Conservation (phyloP, 2,797 vertebrate genomes). For the Coregonus sp. region DNA sequence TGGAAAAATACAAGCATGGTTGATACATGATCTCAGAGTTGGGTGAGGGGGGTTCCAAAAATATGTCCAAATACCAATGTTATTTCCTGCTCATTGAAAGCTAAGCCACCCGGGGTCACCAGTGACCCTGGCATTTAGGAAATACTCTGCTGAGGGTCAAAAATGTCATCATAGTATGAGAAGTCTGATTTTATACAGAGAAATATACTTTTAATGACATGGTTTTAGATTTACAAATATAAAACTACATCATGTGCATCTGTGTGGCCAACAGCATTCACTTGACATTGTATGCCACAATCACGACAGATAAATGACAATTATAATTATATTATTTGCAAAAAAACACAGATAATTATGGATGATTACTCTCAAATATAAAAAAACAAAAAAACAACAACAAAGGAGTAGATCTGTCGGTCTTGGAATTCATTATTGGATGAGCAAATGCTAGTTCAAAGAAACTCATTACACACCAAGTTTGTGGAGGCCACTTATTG, state of each 20-base stretch:
- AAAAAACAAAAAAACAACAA: slow-evolving; percentile 30
- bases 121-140: not conserved
- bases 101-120: not conserved
- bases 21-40: slow-evolving; percentile 3
- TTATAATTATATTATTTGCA: slow-evolving; percentile 29
- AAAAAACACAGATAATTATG: slow-evolving; percentile 16
- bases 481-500: slow-evolving; percentile 3
- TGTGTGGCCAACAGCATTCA: slow-evolving; percentile 30
- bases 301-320: not conserved
- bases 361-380: slow-evolving; percentile 41
- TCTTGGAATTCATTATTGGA: slow-evolving; percentile 45
- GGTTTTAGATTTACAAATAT: slow-evolving; percentile 64
- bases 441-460: slow-evolving; percentile 25
- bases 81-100: not conserved
- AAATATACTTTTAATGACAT: slow-evolving; percentile 66
- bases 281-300: slow-evolving; percentile 2
- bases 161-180: slow-evolving; percentile 26
- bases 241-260: slow-evolving; percentile 64
- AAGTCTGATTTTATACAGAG: slow-evolving; percentile 59
- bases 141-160: not conserved
- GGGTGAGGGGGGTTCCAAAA: not conserved
- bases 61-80: not conserved
- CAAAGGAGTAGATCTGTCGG: slow-evolving; percentile 69
- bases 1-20: not conserved
- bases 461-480: slow-evolving; percentile 40